Evolutionary conservation across 2,113 vertebrate genomes (phyloP).

Genomic region (Triplophysa dalaica): DNA sequence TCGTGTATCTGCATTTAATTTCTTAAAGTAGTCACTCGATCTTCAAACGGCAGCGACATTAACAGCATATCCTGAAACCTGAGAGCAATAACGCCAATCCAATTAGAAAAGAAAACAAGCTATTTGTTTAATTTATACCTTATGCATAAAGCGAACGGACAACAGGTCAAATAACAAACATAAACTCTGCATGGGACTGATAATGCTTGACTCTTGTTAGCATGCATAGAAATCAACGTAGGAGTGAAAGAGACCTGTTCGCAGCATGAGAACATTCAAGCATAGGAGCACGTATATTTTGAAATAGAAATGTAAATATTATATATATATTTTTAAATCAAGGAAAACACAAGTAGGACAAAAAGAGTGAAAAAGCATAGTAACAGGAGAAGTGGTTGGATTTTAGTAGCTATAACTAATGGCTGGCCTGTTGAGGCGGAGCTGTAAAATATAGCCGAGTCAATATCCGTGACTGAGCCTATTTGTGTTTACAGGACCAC

Average conservation of each 20-base stretch:
- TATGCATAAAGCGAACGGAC: slow-evolving; percentile 33
- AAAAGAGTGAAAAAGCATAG: not conserved
- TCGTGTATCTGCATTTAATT: slow-evolving; percentile 60
- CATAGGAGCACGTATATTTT: too few relatives aligned
- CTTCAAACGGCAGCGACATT: slow-evolving; percentile 49
- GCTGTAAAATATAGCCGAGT: slow-evolving; percentile 39
- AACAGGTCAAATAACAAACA: slow-evolving; percentile 29
- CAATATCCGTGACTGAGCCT: slow-evolving; percentile 39
- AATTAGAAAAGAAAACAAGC: slow-evolving; percentile 51
- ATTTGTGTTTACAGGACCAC: slow-evolving; percentile 28
- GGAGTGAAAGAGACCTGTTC: not conserved
- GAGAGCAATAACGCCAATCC: slow-evolving; percentile 51
- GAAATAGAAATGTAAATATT: too few relatives aligned
- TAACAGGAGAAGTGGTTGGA: not conserved
- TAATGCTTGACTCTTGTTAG: slow-evolving; percentile 1
- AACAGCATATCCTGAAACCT: slow-evolving; percentile 59
- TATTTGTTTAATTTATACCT: slow-evolving; percentile 55
- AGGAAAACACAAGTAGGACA: not conserved
- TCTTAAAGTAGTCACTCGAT: slow-evolving; percentile 63
- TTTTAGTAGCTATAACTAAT: slow-evolving; percentile 30
- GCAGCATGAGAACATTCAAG: too few relatives aligned
- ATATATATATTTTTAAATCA: not conserved
- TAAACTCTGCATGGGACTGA: not conserved
- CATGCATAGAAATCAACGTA: not conserved
- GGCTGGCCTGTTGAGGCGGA: slow-evolving; percentile 5